These are phyloP conservation scores for Porites divaricata DNA, from an alignment of 92 coral and sea anemone species.

Conservation along the genomic window DNA sequence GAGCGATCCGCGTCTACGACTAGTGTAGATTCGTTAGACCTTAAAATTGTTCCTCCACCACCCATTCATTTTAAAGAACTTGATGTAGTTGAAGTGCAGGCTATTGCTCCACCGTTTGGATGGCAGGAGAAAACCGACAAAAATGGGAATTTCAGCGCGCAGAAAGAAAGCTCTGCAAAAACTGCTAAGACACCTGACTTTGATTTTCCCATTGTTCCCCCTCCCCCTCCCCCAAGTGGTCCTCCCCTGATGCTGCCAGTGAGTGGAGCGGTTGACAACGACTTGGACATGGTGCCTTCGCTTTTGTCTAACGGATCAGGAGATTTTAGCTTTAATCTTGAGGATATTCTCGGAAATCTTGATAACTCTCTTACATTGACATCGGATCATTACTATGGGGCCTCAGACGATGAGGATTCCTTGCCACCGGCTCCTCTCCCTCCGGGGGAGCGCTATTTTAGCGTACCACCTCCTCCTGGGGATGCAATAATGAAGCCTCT, in stretches of 20 bases:
- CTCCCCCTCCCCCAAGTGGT: slow-evolving; percentile 67
- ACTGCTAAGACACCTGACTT: not conserved
- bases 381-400: slow-evolving; percentile 38
- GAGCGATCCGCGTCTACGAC: slow-evolving; percentile 23
- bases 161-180: not conserved
- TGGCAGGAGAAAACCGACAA: slow-evolving; percentile 24
- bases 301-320: slow-evolving; percentile 20
- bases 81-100: slow-evolving; percentile 15
- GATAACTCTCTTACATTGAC: slow-evolving; percentile 12
- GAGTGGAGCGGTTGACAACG: slow-evolving; percentile 20
- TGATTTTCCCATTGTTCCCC: slow-evolving; percentile 40
- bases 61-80: slow-evolving; percentile 31
- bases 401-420: slow-evolving; percentile 63
- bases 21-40: slow-evolving; percentile 46
- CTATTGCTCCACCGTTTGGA: slow-evolving; percentile 28
- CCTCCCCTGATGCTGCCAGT: slow-evolving; percentile 74
- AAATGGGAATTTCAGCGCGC: not conserved
- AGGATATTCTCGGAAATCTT: slow-evolving; percentile 16
- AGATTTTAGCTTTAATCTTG: slow-evolving; percentile 21
- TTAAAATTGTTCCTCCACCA: slow-evolving; percentile 58
- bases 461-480: slow-evolving; percentile 47
- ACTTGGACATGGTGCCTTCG: slow-evolving; percentile 52
- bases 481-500: slow-evolving; percentile 57
- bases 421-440: slow-evolving; percentile 67
- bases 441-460: slow-evolving; percentile 60